Conservation (phyloP, 2,888 invertebrate genomes). For the Oscheius myriophilus region DNA sequence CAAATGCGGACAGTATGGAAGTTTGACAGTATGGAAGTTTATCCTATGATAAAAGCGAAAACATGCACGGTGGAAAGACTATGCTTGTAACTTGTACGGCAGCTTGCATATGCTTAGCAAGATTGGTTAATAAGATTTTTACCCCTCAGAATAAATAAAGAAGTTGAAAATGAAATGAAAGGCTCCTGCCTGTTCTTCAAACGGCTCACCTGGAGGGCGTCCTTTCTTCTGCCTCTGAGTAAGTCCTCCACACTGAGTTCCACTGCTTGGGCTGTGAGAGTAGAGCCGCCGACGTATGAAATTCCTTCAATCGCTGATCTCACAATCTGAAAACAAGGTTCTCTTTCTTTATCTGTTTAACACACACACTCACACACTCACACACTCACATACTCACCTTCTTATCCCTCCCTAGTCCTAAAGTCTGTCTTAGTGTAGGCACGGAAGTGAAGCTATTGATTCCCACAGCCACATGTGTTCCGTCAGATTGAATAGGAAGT, state of each 20-base stretch:
- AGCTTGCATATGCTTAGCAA: no score
- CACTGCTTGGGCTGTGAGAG: conserved; percentile 60
- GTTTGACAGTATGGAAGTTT: no score
- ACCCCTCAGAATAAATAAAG: background rate
- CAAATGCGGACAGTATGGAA: no score
- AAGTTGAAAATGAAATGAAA: background rate
- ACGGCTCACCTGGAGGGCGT: conserved; percentile 58
- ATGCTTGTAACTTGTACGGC: no score
- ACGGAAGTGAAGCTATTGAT: conserved; percentile 58
- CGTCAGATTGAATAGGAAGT: conserved; percentile 53
- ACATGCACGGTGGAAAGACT: no score
- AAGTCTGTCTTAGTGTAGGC: conserved; percentile 49
- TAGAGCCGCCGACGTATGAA: conserved; percentile 61
- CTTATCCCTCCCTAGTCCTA: conserved; percentile 55
- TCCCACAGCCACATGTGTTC: conserved; percentile 54
- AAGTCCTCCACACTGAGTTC: conserved; percentile 58
- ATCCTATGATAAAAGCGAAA: no score
- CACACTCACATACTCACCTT: conserved; percentile 28
- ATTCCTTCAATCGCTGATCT: conserved; percentile 57
- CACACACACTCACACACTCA: background rate
- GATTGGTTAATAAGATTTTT: no score
- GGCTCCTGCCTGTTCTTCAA: no score
- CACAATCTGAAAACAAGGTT: conserved; percentile 45
- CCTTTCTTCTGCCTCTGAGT: conserved; percentile 42
- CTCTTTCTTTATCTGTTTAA: background rate